Conservation (phyloP, 1,140 invertebrate genomes). For the Gryon sp. region DNA sequence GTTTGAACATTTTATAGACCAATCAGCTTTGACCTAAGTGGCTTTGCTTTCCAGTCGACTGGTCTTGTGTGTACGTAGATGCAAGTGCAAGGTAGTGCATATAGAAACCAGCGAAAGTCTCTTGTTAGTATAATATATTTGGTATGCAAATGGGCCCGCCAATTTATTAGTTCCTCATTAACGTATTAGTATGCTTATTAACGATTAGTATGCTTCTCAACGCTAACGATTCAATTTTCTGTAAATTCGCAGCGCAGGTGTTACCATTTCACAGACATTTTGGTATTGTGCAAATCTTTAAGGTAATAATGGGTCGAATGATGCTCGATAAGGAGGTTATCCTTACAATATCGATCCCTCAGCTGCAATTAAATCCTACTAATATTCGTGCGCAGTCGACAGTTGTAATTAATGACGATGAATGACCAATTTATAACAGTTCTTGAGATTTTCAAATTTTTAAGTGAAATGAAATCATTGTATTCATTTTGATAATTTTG, state of each 20-base stretch:
- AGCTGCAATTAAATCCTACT: constrained; percentile 24
- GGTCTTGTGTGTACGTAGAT: constrained; percentile 43
- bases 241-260: constrained; percentile 1
- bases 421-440: too few relatives aligned
- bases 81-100: constrained; percentile 75
- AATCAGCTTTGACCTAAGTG: constrained; percentile 51
- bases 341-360: constrained; percentile 31
- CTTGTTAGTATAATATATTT: constrained; percentile 53
- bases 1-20: constrained; percentile 54
- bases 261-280: constrained; percentile 4
- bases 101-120: constrained; percentile 73
- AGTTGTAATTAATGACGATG: constrained; percentile 40
- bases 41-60: constrained; percentile 36
- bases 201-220: too few relatives aligned
- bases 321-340: constrained; percentile 72
- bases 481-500: too few relatives aligned
- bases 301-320: constrained; percentile 65
- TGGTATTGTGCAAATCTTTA: too few relatives aligned
- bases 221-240: too few relatives aligned
- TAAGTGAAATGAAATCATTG: too few relatives aligned
- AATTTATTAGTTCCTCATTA: constrained; percentile 27
- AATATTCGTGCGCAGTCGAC: constrained; percentile 17
- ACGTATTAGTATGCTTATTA: too few relatives aligned
- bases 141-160: constrained; percentile 20
- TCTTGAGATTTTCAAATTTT: too few relatives aligned